phyloP scores from a whole-genome alignment of 1,140 invertebrate genomes.

The Trichomalopsis sarcophagae region DNA sequence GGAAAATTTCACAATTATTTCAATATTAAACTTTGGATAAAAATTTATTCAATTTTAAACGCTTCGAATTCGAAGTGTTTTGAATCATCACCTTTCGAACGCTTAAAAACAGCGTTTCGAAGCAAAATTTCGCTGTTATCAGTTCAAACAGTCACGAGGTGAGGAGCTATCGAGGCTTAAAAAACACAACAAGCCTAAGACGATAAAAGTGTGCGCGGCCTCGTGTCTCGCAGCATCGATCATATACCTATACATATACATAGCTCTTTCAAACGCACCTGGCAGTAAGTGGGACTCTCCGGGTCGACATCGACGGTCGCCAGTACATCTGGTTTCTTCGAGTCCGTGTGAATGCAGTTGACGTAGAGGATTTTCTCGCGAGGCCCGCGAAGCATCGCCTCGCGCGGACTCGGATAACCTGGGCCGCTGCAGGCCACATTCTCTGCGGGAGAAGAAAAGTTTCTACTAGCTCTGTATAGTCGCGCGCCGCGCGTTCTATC shows the following conservation, averaged over 20 bases:
- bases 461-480: conserved; percentile 20
- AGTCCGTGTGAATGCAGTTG: conserved; percentile 86
- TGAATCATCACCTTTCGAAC: too few relatives aligned
- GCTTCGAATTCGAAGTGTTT: too few relatives aligned
- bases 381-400: conserved; percentile 87
- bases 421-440: conserved; percentile 79
- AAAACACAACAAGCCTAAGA: too few relatives aligned
- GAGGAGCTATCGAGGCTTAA: too few relatives aligned
- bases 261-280: conserved; percentile 76
- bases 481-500: neutral
- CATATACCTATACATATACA: too few relatives aligned
- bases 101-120: too few relatives aligned
- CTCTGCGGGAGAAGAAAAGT: conserved; percentile 52
- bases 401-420: conserved; percentile 85
- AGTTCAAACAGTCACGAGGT: neutral
- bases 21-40: too few relatives aligned
- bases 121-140: neutral
- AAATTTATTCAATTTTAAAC: too few relatives aligned
- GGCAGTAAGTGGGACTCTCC: conserved; percentile 86
- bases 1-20: too few relatives aligned
- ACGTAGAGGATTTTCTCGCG: conserved; percentile 92
- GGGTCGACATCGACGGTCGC: conserved; percentile 95
- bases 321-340: conserved; percentile 88
- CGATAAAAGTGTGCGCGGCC: too few relatives aligned
- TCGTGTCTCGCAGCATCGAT: too few relatives aligned